Base-by-base conservation (phyloP, 2,797 vertebrate species). In the Yasuhikotakia modesta region DNA sequence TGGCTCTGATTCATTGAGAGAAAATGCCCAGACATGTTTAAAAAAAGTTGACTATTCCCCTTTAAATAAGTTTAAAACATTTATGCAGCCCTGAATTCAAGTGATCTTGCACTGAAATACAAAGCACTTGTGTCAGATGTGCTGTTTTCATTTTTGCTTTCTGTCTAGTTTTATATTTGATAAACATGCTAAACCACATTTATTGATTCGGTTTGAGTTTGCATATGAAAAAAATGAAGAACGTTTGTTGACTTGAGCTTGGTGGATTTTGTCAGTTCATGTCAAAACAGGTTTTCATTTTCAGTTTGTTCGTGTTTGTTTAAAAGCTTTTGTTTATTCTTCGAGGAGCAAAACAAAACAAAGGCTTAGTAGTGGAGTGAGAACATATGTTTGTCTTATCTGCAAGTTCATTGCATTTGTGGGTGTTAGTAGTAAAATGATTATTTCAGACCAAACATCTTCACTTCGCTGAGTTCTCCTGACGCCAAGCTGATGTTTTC, bases 321-420 rank as follows among this genome's bases (percentile, higher is more conserved):
- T 50, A 60, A 68, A 70, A 74, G 67, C 30, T 73, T 79, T 63
- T 58, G 53, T 78, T 80, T 78, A 70, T 70, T 57, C 57, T 66
- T 68, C 27, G 13, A 61, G 43, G 53, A 66, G 70, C 57, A 22
- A 70, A 76, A 64, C 66, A 35, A 69, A 75, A 70, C 22, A 68
- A 73, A 61, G 60, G 35, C 53, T 78, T 79, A 21, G 71, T 48
- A 58, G 52, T 27, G 13, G 55, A 63, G 73, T 74, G 78, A 79
- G 78, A 82, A 82, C 81, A 82, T 76, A 82, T 84, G 83, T 79
- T 80, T 48, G 71, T 64, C 63, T 75, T 73, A 69, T 77, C 50
- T 81, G 35, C 58, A 60, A 75, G 55, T 63, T 73, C 57, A 73
- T 55, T 79, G 79, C 39, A 27, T 63, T 24, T 65, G 73, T 66